Percentiles rank a stretch among this genome's conserved stretches.
Evolutionary conservation across 1,140 invertebrate species (phyloP).

Genomic region (Oscheius sp.): DNA sequence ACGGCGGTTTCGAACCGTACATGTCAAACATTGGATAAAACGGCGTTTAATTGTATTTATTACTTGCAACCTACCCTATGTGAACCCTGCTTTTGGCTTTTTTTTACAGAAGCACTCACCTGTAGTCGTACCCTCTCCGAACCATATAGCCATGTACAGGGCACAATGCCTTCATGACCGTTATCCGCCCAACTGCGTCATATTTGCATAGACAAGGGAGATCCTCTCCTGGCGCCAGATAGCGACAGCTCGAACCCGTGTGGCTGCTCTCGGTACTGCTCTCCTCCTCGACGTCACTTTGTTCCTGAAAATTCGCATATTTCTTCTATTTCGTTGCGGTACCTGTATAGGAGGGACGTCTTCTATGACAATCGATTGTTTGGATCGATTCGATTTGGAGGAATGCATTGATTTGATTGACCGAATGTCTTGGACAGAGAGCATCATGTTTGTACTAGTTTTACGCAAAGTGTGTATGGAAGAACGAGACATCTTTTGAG

Average conservation of each 20-base stretch:
- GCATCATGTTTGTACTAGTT: slow-evolving; percentile 11
- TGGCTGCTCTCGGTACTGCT: not conserved
- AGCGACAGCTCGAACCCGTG: slow-evolving; percentile 35
- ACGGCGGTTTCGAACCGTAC: too few species aligned
- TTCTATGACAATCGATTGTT: slow-evolving; percentile 33
- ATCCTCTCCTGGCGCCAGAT: slow-evolving; percentile 56
- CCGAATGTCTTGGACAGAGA: slow-evolving; percentile 27
- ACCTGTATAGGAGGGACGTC: slow-evolving; percentile 16
- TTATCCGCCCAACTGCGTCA: slow-evolving; percentile 48
- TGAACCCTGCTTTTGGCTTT: too few species aligned
- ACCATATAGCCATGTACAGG: slow-evolving; percentile 57
- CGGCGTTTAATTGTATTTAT: too few species aligned
- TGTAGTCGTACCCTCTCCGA: slow-evolving; percentile 35
- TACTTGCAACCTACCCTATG: too few species aligned
- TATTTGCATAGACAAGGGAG: slow-evolving; percentile 57
- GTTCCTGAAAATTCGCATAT: slow-evolving; percentile 20
- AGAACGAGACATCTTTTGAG: not conserved
- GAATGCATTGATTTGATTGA: slow-evolving; percentile 27
- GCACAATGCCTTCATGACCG: slow-evolving; percentile 57
- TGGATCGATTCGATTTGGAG: slow-evolving; percentile 21
- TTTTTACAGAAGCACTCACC: too few species aligned
- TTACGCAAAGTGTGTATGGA: slow-evolving; percentile 12
- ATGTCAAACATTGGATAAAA: too few species aligned
- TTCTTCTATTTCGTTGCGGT: not conserved
- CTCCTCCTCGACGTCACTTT: slow-evolving; percentile 35